Evolutionary conservation across 1,140 invertebrate species (phyloP).

Genomic region (Drosophila dunni): DNA sequence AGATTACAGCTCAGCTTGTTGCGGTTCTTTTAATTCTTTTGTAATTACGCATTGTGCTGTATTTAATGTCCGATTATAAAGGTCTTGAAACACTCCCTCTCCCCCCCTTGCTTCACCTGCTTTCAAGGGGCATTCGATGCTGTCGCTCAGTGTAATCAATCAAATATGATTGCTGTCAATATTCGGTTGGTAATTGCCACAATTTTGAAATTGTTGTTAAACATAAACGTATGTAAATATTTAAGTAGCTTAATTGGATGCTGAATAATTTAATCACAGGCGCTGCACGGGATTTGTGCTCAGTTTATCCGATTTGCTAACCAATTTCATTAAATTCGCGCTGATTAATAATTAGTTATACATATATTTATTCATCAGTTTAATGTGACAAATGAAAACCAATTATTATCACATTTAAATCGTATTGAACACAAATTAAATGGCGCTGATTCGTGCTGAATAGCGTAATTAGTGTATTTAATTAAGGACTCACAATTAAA

Average conservation of each 20-base stretch:
- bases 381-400: constrained; percentile 48
- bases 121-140: no score
- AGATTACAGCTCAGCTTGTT: constrained; percentile 35
- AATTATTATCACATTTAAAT: constrained; percentile 28
- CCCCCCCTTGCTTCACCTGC: no score
- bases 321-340: constrained; percentile 19
- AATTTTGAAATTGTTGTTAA: constrained; percentile 1
- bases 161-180: constrained; percentile 50
- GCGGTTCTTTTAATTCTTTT: constrained; percentile 18
- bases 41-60: constrained; percentile 25
- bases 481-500: constrained; percentile 5
- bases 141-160: not conserved
- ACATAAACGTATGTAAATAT: constrained; percentile 56
- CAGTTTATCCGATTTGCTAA: constrained; percentile 7
- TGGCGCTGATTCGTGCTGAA: not conserved
- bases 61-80: constrained; percentile 7
- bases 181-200: constrained; percentile 37
- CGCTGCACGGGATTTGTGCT: constrained; percentile 28
- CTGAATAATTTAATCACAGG: constrained; percentile 59
- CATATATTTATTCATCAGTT: constrained; percentile 25
- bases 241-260: constrained; percentile 65
- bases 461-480: constrained; percentile 43
- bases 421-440: not conserved
- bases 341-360: constrained; percentile 10
- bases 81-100: not conserved